phyloP scores from a whole-genome alignment of 2,888 invertebrate species.

The Andricus curvator region DNA sequence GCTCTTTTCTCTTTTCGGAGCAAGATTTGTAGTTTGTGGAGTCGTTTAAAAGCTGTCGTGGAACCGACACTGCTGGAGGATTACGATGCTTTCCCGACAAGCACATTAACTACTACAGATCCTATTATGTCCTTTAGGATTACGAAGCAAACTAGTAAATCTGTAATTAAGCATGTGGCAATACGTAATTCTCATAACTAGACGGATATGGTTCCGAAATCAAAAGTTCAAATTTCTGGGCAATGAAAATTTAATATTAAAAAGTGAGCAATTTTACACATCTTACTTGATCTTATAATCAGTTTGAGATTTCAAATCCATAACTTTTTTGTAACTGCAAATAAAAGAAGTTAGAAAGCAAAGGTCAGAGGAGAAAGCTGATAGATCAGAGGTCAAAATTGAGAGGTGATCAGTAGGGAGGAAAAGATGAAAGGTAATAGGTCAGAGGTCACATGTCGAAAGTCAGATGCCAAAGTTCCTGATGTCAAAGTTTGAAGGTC shows the following conservation, averaged over 20 bases:
- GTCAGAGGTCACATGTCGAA: too few relatives aligned
- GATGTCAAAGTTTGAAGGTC: too few relatives aligned
- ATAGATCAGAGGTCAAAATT: too few relatives aligned
- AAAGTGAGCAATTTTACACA: too few relatives aligned
- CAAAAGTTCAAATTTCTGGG: not conserved
- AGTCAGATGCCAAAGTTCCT: too few relatives aligned
- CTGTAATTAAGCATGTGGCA: slow-evolving; percentile 18
- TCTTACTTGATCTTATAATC: too few relatives aligned
- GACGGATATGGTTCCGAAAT: not conserved
- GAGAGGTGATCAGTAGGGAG: too few relatives aligned
- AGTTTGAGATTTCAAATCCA: too few relatives aligned
- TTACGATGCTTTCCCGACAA: slow-evolving; percentile 29
- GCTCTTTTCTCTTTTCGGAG: not conserved
- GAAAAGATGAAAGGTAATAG: too few relatives aligned
- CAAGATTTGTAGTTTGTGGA: slow-evolving; percentile 35
- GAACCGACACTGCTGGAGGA: slow-evolving; percentile 27
- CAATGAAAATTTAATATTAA: not conserved
- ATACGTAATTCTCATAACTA: not conserved
- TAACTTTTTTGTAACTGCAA: too few relatives aligned
- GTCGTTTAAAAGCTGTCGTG: slow-evolving; percentile 38
- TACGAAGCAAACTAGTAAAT: not conserved
- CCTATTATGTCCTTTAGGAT: slow-evolving; percentile 28
- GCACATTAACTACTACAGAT: slow-evolving; percentile 23
- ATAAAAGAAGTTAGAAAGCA: too few relatives aligned
- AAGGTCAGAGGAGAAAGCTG: too few relatives aligned